Evolutionary conservation across 2,113 vertebrate genomes (phyloP).

Genomic region (Progne subis): DNA sequence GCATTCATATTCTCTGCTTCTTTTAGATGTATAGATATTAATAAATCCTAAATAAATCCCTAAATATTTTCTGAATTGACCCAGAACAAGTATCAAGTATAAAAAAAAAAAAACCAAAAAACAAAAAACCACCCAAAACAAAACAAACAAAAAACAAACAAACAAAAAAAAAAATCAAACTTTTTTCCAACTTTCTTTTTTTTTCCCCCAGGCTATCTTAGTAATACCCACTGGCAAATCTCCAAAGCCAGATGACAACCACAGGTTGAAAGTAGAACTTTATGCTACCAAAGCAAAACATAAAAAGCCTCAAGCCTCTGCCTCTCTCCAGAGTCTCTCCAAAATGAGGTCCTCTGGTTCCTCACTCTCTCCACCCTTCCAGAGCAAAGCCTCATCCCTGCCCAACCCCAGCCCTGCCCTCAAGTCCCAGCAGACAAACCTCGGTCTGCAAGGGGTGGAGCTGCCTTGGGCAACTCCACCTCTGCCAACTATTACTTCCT

Average conservation of each 20-base stretch:
- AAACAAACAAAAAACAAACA: neutral
- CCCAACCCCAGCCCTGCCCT: neutral
- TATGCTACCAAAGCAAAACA: neutral
- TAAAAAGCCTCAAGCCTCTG: neutral
- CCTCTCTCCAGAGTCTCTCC: neutral
- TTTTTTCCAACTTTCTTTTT: neutral
- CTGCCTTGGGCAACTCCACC: neutral
- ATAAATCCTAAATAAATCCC: neutral
- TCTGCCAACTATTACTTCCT: neutral
- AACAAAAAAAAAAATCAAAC: no score
- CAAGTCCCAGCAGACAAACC: neutral
- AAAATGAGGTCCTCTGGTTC: neutral
- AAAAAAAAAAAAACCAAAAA: neutral
- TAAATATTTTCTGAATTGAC: neutral
- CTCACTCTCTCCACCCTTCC: neutral
- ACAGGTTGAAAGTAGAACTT: neutral
- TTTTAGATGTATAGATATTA: neutral
- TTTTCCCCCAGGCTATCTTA: neutral
- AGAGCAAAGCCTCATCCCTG: neutral
- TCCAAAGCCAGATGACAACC: neutral
- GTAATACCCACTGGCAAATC: neutral
- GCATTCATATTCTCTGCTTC: neutral
- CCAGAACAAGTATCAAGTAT: neutral
- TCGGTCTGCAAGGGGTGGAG: neutral
- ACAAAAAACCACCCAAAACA: neutral